Evolutionary conservation across 2,797 vertebrate species (phyloP), one percentile per base, ranked within the genome.

Genomic region (Hyperoplus immaculatus): DNA sequence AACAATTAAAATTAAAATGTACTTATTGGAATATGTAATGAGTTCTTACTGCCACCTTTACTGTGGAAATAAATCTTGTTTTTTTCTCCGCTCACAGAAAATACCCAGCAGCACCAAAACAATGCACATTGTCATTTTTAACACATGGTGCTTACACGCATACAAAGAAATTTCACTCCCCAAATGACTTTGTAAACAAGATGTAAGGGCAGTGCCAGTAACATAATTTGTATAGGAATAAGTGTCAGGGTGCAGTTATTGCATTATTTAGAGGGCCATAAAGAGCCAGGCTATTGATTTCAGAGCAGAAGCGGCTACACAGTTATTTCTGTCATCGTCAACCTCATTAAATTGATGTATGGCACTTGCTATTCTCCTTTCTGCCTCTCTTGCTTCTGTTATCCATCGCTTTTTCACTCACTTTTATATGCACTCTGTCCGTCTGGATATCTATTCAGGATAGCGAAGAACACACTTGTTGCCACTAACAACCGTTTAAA

Each of bases 331-430:
- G 94, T 94, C 94, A 93, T 90, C 80, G 90, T 89, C 90, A 88
- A 72, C 81, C 81, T 95, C 93, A 94, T 95, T 95, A 95, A 93
- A 89, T 86, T 95, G 95, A 95, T 92, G 79, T 91, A 95, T 90
- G 85, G 82, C 58, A 72, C 80, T 66, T 69, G 57, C 82, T 81
- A 55, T 76, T 78, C 83, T 88, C 78, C 87, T 83, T 82, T 69
- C 77, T 86, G 75, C 70, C 77, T 85, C 74, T 72, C 73, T 59
- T 54, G 49, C 53, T 57, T 67, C 75, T 84, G 60, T 49, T 80
- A 64, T 71, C 47, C 42, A 51, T 77, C 46, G 3, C 46, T 75
- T 66, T 54, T 74, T 84, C 75, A 58, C 21, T 72, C 79, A 81
- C 76, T 49, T 73, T 66, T 85, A 78, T 65, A 78, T 87, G 66